Conservation (phyloP, 2,888 invertebrate species). For the Brassicogethes aeneus region DNA sequence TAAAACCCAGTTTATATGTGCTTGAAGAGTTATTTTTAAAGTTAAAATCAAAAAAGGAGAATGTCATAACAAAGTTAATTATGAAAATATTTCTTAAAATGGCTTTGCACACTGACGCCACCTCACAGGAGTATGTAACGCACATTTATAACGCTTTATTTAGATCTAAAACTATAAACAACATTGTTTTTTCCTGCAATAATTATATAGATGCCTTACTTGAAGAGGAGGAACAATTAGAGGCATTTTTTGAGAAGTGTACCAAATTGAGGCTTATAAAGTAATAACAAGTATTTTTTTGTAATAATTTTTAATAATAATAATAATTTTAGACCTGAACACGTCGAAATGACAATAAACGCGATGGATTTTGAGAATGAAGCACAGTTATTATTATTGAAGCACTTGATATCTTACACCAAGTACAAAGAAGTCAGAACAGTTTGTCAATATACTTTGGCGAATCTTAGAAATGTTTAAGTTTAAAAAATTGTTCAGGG, state of each 20-base stretch:
- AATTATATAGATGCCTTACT: neutral
- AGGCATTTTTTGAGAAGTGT: neutral
- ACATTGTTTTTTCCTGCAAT: constrained; percentile 12
- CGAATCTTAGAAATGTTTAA: constrained; percentile 17
- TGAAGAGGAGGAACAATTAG: neutral
- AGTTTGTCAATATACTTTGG: constrained; percentile 16
- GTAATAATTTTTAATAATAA: constrained; percentile 1
- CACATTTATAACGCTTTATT: constrained; percentile 18
- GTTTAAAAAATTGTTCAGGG: constrained; percentile 2
- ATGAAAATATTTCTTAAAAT: constrained; percentile 19
- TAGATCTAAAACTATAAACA: constrained; percentile 13
- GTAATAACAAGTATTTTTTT: neutral
- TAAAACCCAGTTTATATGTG: constrained; percentile 16
- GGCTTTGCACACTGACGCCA: constrained; percentile 21
- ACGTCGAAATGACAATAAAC: constrained; percentile 15
- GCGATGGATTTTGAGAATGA: neutral
- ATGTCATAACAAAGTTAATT: constrained; percentile 14
- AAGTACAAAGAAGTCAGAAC: constrained; percentile 16
- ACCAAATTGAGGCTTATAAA: neutral
- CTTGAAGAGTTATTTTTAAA: constrained; percentile 17
- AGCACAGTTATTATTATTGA: constrained; percentile 15
- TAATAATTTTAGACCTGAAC: constrained; percentile 16
- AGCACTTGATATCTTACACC: constrained; percentile 17
- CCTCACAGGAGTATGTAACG: constrained; percentile 16
- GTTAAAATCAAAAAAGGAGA: constrained; percentile 14